Evolutionary conservation across 2,888 invertebrate genomes (phyloP), one percentile per base, ranked within the genome.

Genomic region (Philaethria dido): DNA sequence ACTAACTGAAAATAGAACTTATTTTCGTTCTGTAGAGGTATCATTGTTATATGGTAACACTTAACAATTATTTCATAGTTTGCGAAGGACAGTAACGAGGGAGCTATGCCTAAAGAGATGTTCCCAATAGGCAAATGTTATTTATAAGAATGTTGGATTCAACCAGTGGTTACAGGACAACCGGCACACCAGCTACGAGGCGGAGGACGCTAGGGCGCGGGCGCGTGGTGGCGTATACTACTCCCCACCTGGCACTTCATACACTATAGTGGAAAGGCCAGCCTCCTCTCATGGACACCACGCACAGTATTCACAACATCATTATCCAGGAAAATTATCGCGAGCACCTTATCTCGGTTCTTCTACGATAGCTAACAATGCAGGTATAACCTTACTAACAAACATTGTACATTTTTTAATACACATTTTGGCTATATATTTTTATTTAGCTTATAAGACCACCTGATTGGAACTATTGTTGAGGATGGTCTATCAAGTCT

Each of bases 221-320:
- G 93, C 94, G 73, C 94, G 95, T 57, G 94, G 96, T 74, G 95
- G 96, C 73, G 93, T 95, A 73, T 97, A 97, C 89, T 97, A 97
- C 88, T 97, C 97, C 73, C 97, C 97, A 66, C 97, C 97, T 33
- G 97, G 97, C 72, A 97, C 97, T 74, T 97, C 96, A 68, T 97
- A 97, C 89, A 97, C 97, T 80, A 97, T 97, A 86, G 95, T 97
- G 80, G 97, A 97, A 89, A 93, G 97, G 72, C 95, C 95, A 71
- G 95, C 95, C 72, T 95, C 95, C 76, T 95, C 95, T 57, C 95
- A 95, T 74, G 95, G 95, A 80, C 95, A 95, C 78, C 95, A 95
- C 73, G 79, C 87, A 33, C 84, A 89, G 45, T 92, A 91, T 86
- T 94, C 95, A 76, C 94, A 95, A 82, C 94, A 94, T 73, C 94